These are phyloP conservation scores for Chrysolina americana DNA, from an alignment of 2,888 invertebrate genomes.

Conservation along the genomic window DNA sequence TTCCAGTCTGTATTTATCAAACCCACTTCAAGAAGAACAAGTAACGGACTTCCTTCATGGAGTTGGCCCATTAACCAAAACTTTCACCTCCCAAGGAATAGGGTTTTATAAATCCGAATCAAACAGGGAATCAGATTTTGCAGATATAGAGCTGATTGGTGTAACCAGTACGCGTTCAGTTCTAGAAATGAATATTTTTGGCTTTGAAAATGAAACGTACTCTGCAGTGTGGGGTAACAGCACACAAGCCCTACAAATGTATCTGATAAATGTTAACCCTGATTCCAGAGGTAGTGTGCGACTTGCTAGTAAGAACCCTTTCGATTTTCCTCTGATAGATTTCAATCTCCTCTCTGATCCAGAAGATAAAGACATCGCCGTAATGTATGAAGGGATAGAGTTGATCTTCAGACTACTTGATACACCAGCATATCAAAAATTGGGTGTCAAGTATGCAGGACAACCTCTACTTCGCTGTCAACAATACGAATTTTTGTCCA, in stretches of 20 bases:
- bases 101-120: constrained; percentile 28
- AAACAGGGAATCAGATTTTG: background rate
- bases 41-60: constrained; percentile 69
- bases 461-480: constrained; percentile 67
- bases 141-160: constrained; percentile 26
- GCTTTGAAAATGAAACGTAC: constrained; percentile 55
- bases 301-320: constrained; percentile 49
- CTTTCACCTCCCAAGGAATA: constrained; percentile 7
- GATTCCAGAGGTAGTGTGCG: constrained; percentile 76
- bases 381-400: constrained; percentile 71
- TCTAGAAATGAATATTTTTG: constrained; percentile 38
- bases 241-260: constrained; percentile 41
- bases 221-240: constrained; percentile 66
- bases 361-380: constrained; percentile 68
- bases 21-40: constrained; percentile 64
- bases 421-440: constrained; percentile 71
- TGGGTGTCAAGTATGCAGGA: constrained; percentile 65
- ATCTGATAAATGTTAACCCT: constrained; percentile 56
- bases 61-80: constrained; percentile 32
- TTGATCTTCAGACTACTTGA: constrained; percentile 68
- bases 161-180: background rate
- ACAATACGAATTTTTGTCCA: constrained; percentile 70
- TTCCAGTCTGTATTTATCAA: constrained; percentile 72
- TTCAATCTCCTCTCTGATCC: constrained; percentile 77
- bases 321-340: constrained; percentile 73